Conservation (phyloP, 2,113 vertebrate species). For the Gopherus evgoodei region DNA sequence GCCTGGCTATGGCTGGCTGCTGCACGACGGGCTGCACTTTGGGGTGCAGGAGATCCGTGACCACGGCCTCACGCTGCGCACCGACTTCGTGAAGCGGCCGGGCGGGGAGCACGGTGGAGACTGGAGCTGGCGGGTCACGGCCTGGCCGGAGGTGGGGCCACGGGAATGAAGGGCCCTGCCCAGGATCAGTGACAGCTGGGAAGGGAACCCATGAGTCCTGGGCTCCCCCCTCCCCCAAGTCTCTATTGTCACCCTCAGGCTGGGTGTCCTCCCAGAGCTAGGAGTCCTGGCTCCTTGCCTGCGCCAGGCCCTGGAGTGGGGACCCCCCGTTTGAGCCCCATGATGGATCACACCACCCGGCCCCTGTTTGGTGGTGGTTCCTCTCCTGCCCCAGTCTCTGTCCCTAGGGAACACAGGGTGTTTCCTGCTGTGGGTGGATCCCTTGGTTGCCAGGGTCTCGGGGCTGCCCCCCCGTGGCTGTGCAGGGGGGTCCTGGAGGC, state of each 20-base stretch:
- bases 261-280: no score
- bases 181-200: neutral
- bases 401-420: no score
- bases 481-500: no score
- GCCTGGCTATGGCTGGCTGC: constrained; percentile 90
- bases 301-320: neutral
- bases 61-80: constrained; percentile 83
- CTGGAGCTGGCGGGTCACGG: constrained; percentile 95
- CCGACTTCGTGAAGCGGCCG: constrained; percentile 90
- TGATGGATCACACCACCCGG: no score
- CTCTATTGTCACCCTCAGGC: neutral
- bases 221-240: neutral
- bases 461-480: no score
- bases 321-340: neutral
- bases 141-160: constrained; percentile 82
- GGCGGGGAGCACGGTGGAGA: constrained; percentile 94
- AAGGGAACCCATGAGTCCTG: neutral
- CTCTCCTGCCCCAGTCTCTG: no score
- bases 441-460: no score
- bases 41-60: constrained; percentile 92
- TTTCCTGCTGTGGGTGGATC: no score
- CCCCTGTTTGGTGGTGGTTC: no score
- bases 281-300: neutral
- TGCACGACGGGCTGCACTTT: constrained; percentile 91
- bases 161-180: no score